These are phyloP conservation scores for Dipodomys merriami DNA, from an alignment of 2,113 vertebrate genomes.

Conservation along the genomic window DNA sequence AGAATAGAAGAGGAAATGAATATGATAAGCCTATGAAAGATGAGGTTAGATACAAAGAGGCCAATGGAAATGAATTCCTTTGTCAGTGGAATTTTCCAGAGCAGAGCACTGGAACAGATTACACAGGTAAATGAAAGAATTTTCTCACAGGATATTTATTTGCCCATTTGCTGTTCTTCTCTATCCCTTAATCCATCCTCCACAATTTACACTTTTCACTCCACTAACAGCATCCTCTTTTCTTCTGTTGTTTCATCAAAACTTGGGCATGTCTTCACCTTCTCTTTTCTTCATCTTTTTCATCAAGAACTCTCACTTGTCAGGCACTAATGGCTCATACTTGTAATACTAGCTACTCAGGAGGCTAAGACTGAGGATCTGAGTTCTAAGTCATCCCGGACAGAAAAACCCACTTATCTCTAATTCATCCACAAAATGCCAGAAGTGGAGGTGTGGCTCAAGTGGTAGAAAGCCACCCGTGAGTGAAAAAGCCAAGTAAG, in stretches of 20 bases:
- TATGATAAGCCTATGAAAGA: background rate
- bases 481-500: too few species aligned
- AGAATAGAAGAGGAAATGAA: background rate
- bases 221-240: background rate
- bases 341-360: too few species aligned
- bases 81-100: background rate
- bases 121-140: background rate
- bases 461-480: too few species aligned
- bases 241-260: background rate
- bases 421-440: too few species aligned
- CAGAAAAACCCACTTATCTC: too few species aligned
- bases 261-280: background rate
- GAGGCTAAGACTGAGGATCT: too few species aligned
- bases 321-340: too few species aligned
- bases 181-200: background rate
- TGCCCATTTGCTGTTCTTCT: background rate
- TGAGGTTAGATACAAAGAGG: background rate
- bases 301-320: background rate
- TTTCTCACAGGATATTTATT: background rate
- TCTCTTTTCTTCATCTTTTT: background rate
- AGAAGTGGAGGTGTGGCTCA: too few species aligned
- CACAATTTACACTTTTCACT: background rate
- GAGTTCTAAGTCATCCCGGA: too few species aligned
- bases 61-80: background rate
- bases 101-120: background rate